phyloP scores from a whole-genome alignment of 2,797 vertebrate genomes.

The Heliangelus exortis region DNA sequence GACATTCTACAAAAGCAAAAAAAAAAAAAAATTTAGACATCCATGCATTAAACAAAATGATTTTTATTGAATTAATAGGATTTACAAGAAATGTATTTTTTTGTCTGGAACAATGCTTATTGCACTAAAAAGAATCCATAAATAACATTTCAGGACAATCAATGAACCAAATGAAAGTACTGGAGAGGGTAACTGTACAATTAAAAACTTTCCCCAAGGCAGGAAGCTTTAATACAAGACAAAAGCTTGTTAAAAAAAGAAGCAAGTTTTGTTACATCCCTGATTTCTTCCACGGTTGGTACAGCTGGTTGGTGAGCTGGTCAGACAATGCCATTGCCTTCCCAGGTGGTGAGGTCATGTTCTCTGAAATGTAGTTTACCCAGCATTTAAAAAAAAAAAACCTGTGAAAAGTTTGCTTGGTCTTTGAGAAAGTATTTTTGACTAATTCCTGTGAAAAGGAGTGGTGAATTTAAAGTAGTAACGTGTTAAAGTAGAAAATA shows the following conservation, averaged over 20 bases:
- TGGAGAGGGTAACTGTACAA: not conserved
- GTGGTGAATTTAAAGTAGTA: not conserved
- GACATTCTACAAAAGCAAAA: not conserved
- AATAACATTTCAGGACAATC: slow-evolving; percentile 51
- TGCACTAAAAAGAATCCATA: slow-evolving; percentile 59
- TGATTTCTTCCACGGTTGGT: slow-evolving; percentile 16
- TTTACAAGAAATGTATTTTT: slow-evolving; percentile 49
- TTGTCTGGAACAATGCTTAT: slow-evolving; percentile 54
- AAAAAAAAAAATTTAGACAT: not conserved
- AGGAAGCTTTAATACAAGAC: slow-evolving; percentile 18
- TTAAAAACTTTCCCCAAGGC: not conserved
- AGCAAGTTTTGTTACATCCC: slow-evolving; percentile 33
- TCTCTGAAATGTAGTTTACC: not conserved
- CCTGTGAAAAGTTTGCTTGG: not conserved
- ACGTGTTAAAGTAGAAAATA: not conserved
- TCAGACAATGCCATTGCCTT: accelerated
- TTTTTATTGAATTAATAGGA: slow-evolving; percentile 72
- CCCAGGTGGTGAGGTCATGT: not conserved
- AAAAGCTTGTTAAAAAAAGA: not conserved
- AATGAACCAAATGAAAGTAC: not conserved
- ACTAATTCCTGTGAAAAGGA: not conserved
- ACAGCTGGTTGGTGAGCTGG: not conserved
- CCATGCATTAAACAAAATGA: slow-evolving; percentile 29
- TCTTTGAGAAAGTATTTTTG: not conserved
- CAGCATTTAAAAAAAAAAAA: not conserved